Percentiles rank a stretch among this genome's conserved stretches.
These are phyloP conservation scores for Cyphomyrmex costatus DNA, from an alignment of 1,140 invertebrate genomes.

Conservation along the genomic window DNA sequence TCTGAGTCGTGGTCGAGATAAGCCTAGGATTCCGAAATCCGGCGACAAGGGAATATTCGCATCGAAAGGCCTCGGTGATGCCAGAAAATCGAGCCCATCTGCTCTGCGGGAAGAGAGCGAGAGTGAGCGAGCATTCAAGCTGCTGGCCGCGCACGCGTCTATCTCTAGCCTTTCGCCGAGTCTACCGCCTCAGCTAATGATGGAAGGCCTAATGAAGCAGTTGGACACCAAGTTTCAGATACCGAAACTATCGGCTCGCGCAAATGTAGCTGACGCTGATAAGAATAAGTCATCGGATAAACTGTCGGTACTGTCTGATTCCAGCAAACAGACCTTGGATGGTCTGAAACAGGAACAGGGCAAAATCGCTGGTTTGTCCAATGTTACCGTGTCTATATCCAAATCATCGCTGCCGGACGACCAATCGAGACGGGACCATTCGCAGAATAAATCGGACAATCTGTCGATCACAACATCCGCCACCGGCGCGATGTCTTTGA, in stretches of 20 bases:
- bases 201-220: constrained; percentile 92
- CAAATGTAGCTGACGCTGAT: constrained; percentile 80
- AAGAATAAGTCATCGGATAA: constrained; percentile 77
- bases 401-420: constrained; percentile 69
- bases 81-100: constrained; percentile 90
- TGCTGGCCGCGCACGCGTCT: constrained; percentile 87
- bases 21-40: constrained; percentile 86
- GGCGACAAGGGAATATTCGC: constrained; percentile 90
- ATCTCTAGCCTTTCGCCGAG: constrained; percentile 83
- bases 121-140: constrained; percentile 87
- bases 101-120: constrained; percentile 89
- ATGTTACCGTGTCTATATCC: constrained; percentile 57
- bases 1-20: constrained; percentile 87
- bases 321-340: constrained; percentile 69
- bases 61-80: constrained; percentile 86
- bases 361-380: constrained; percentile 73
- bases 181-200: constrained; percentile 86
- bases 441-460: constrained; percentile 77
- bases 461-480: constrained; percentile 60
- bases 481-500: constrained; percentile 69
- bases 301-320: constrained; percentile 59
- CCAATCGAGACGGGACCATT: constrained; percentile 69
- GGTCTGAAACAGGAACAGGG: constrained; percentile 72
- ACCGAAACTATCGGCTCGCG: constrained; percentile 91
- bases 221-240: constrained; percentile 95